phyloP scores from a whole-genome alignment of 2,888 invertebrate genomes.

The Agrotis segetum region DNA sequence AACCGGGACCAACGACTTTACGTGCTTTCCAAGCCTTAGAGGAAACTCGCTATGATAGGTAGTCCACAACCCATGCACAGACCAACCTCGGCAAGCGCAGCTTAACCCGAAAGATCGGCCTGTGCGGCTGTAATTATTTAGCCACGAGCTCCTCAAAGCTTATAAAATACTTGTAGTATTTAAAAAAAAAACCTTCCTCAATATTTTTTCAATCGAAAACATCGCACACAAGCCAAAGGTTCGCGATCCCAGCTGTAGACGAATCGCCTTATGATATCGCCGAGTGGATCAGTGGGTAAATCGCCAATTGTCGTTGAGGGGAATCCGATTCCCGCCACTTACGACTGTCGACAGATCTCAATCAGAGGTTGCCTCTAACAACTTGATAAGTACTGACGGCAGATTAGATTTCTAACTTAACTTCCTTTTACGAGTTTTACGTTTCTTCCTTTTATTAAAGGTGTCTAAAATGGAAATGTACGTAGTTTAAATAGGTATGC shows the following conservation, averaged over 20 bases:
- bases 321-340: slow-evolving; percentile 65
- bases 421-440: slow-evolving; percentile 33
- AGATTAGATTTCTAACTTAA: slow-evolving; percentile 41
- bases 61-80: too few species aligned
- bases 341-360: slow-evolving; percentile 59
- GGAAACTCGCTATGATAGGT: too few species aligned
- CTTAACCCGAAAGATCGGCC: too few species aligned
- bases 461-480: background rate
- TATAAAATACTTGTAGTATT: too few species aligned
- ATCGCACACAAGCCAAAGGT: slow-evolving; percentile 16
- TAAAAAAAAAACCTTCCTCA: background rate
- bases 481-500: background rate
- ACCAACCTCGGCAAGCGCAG: too few species aligned
- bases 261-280: slow-evolving; percentile 64
- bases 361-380: slow-evolving; percentile 66
- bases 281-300: slow-evolving; percentile 62
- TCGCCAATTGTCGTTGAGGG: slow-evolving; percentile 61
- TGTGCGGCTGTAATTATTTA: too few species aligned
- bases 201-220: background rate
- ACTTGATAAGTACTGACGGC: slow-evolving; percentile 63
- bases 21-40: too few species aligned
- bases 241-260: slow-evolving; percentile 30
- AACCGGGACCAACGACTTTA: too few species aligned
- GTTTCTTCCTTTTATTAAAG: slow-evolving; percentile 13
- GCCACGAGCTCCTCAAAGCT: background rate